Evolutionary conservation across 2,113 vertebrate species (phyloP).

Genomic region (Merops nubicus): DNA sequence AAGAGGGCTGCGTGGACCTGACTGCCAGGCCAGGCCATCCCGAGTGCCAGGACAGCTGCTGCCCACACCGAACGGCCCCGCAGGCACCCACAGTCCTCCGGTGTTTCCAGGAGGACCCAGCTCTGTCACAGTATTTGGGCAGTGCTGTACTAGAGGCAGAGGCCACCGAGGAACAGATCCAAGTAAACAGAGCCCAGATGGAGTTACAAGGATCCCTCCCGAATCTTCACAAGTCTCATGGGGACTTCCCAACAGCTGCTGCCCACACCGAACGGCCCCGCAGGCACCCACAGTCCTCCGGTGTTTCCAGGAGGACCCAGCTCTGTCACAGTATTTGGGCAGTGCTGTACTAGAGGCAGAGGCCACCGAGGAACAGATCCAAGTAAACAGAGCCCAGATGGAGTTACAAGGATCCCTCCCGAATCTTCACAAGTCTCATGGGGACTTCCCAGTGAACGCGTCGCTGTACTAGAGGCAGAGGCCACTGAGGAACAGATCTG

Average conservation of each 20-base stretch:
- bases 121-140: neutral
- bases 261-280: neutral
- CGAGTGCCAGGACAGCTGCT: neutral
- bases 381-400: neutral
- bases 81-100: fast-evolving
- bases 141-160: neutral
- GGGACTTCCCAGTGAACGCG: too few species aligned
- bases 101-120: neutral
- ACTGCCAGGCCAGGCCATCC: neutral
- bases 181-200: neutral
- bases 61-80: neutral
- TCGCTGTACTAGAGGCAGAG: neutral
- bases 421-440: neutral
- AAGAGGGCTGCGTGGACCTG: neutral
- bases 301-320: neutral
- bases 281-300: fast-evolving
- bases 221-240: fast-evolving
- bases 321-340: neutral
- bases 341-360: neutral
- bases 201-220: neutral
- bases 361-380: neutral
- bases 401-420: neutral
- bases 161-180: neutral
- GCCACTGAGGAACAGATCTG: neutral
- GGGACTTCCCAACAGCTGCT: neutral